A percentile compares a stretch with the other conserved stretches of the same genome.
Conservation (phyloP, 2,113 vertebrate species). For the Heloderma charlesbogerti region DNA sequence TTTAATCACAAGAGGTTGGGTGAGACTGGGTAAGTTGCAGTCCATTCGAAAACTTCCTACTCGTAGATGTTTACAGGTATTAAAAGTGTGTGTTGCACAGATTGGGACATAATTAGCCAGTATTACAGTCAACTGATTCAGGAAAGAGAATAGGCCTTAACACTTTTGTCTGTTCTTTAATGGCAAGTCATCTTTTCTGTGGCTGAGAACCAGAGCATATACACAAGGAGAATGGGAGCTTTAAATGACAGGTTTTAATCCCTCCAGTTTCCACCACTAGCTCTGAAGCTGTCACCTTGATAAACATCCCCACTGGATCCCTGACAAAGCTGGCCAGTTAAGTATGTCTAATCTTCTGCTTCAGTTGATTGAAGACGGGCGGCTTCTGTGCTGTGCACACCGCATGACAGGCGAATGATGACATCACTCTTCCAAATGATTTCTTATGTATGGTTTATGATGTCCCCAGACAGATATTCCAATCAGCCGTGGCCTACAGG, state of each 20-base stretch:
- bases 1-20: not conserved
- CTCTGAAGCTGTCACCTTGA: slow-evolving; percentile 10
- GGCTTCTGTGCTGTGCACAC: not conserved
- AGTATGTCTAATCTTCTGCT: slow-evolving; percentile 31
- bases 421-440: slow-evolving; percentile 12
- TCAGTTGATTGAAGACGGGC: not conserved
- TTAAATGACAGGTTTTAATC: slow-evolving; percentile 24
- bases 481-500: not conserved
- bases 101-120: fast-evolving
- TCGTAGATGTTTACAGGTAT: fast-evolving
- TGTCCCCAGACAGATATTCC: not conserved
- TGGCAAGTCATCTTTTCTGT: not conserved
- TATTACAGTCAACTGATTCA: not conserved
- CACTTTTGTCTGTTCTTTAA: not conserved
- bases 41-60: fast-evolving
- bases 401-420: not conserved
- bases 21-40: not conserved
- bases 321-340: slow-evolving; percentile 37
- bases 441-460: not conserved
- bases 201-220: not conserved
- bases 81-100: not conserved
- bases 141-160: not conserved
- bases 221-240: not conserved
- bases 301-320: slow-evolving; percentile 6
- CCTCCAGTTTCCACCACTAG: not conserved